Base-by-base conservation (phyloP, 30 jellyfish, hydroid and myxozoan species). In the Chrysaora quinquecirrha region DNA sequence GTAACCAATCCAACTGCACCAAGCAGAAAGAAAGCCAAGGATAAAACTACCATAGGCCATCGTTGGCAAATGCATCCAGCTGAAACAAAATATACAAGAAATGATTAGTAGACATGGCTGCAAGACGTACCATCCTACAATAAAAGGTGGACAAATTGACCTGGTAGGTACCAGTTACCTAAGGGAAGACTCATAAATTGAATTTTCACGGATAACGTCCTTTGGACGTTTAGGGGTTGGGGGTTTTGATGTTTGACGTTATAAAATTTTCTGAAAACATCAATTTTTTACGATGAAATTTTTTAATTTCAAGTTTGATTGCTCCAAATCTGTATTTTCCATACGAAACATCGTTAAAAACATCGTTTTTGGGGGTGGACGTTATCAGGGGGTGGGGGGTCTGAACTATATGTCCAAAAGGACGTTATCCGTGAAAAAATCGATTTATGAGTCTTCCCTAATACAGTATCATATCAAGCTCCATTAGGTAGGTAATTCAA, bases 1-100 rank as follows among this genome's bases (percentile, higher is more conserved):
- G 79, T 82, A 64, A 82, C 76, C 62, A 86, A 27, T 34, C 96
- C 96, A 48, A 75, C 65, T 0, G 76, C 82, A n/a, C 96, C 96
- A 86, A 76, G 38, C 43, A 67, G n/a, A 62, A 86, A 71, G 58
- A 86, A 67, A 2, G 87, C n/a, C 28, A 75, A 30, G 20, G 96
- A 86, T 63, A 78, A 6, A 7, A 65, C 82, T 21, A 78, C 30
- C 75, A 78, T 78, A 18, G 89, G 89, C 89, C 89, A 78, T 64
- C 82, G 58, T 78, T 78, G 89, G 70, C 89, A 78, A 3, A 78
- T 34, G 82, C 89, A 78, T 1, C 82, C 78, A 7, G 33, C 89
- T 78, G 82, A n/a, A 64, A 78, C n/a, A 22, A 22, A 10, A 52
- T 52, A 52, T 52, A 4, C 2, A 16, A 52, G 20, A 48, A 71